Evolutionary conservation across 2,888 invertebrate genomes (phyloP), one percentile per base, ranked within the genome.

Genomic region (Serripes groenlandicus): DNA sequence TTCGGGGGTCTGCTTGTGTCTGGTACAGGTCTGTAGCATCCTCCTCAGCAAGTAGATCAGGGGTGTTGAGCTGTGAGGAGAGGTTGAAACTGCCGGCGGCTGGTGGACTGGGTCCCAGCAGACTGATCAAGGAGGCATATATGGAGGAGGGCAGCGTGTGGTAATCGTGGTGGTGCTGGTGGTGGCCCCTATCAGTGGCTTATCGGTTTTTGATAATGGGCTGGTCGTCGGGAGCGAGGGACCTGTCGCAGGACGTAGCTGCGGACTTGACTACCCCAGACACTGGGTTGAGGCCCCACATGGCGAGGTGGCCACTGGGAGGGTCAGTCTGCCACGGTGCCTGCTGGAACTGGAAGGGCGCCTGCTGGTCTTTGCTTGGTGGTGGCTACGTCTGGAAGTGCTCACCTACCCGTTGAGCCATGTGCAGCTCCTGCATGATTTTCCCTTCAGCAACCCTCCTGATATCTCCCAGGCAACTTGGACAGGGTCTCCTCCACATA

Each of bases 221-320:
- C 73, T 60, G 73, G 73, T 73, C 28, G 35, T 26, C 60, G 73
- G 42, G 37, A 62, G n/a, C 35, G 75, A 11, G 75, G 75, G 56
- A 75, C 66, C 56, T 75, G 75, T 66, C 58, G 68, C 34, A 66
- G 75, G 66, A 68, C 56, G 66, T 75, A 75, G 66, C 66, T 35
- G 58, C 75, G 75, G 56, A 69, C 75, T 58, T 76, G 75, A 76
- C 75, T 76, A 58, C 37, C 69, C 69, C 75, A 76, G 26, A 76
- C 32, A 60, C 75, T 76, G 9, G 56, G 58, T 58, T 76, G 75
- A 37, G 69, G 69, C 34, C 58, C 42, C 42, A 58, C 37, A 58
- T 32, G 75, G n/a, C 52, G 54, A 64, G 30, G 3, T 64, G 64
- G 69, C 69, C 75, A 76, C 35, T 69, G 69, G 60, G 69, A 76